Evolutionary conservation across 2,113 vertebrate genomes (phyloP).

Genomic region (Terrapene triunguis): DNA sequence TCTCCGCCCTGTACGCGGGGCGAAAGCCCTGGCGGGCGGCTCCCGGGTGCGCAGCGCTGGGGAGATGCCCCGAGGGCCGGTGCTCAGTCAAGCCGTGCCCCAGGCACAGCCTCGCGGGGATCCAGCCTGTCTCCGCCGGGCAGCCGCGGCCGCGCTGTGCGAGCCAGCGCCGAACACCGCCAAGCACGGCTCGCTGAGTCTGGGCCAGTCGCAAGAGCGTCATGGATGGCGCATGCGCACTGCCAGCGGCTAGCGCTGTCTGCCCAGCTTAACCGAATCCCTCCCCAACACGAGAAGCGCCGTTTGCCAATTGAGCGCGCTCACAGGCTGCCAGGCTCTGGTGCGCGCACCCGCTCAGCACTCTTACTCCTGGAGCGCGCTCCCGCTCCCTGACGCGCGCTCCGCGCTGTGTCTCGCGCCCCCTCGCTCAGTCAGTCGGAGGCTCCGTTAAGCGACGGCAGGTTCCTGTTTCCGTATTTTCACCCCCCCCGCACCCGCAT

Average conservation of each 20-base stretch:
- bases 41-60: not conserved
- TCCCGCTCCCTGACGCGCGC: not conserved
- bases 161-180: not conserved
- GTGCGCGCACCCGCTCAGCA: not conserved
- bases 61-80: not conserved
- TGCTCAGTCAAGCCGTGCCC: not conserved
- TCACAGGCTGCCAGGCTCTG: conserved; percentile 25
- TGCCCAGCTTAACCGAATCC: not conserved
- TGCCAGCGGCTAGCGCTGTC: not conserved
- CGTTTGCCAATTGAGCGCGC: not conserved
- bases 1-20: not conserved
- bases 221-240: conserved; percentile 47
- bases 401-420: conserved; percentile 52
- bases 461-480: conserved; percentile 75
- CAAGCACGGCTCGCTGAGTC: not conserved
- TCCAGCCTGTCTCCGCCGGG: not conserved
- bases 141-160: not conserved
- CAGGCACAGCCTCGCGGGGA: not conserved
- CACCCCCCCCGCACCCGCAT: not conserved
- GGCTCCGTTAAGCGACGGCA: conserved; percentile 69
- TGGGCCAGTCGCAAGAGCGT: not conserved
- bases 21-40: conserved; percentile 29
- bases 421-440: not conserved
- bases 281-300: not conserved
- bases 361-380: not conserved